Evolutionary conservation across 2,797 vertebrate species (phyloP), one percentile per base, ranked within the genome.

Genomic region (Manis javanica): DNA sequence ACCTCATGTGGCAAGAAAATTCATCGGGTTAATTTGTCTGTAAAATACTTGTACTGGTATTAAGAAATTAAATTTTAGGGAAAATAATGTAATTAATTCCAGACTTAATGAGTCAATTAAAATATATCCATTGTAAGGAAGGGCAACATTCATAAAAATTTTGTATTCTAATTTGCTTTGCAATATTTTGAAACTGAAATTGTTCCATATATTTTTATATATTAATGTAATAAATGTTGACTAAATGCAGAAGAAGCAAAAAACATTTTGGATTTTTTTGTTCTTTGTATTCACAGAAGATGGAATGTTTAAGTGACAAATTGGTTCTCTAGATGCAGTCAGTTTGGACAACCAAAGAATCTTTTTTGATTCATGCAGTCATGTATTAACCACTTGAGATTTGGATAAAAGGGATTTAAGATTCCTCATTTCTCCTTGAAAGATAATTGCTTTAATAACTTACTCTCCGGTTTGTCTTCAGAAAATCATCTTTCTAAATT

Each of bases 381-480:
- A 99, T 98, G 98, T 96, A 98, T 98, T 98, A 98, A 97, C 96
- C 97, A 98, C 98, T 98, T 98, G 98, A 98, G 98, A 98, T 95
- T 98, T 98, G 90, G 95, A 98, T 98, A 92, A 93, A 97, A 97
- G 93, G 97, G 91, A 97, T 96, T 98, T 96, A 96, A 96, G 96
- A 94, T 97, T 96, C 97, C 74, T 97, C 94, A 97, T 96, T 88
- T 91, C 91, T 98, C 91, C 97, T 97, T 95, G 97, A 98, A 53
- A 98, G 98, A 98, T 98, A 98, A 98, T 98, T 98, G 96, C 92
- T 98, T 97, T 98, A 98, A 98, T 98, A 98, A 98, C 96, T 97
- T 95, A 97, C 93, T 96, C 0, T 34, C 90, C 96, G 93, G 96
- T 98, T 98, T 98, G 86, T 94, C 97, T 98, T 98, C 96, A 96